Percentiles rank a stretch among this genome's conserved stretches.
These are phyloP conservation scores for Muschampia plurimacula DNA, from an alignment of 2,888 invertebrate species.

Conservation along the genomic window DNA sequence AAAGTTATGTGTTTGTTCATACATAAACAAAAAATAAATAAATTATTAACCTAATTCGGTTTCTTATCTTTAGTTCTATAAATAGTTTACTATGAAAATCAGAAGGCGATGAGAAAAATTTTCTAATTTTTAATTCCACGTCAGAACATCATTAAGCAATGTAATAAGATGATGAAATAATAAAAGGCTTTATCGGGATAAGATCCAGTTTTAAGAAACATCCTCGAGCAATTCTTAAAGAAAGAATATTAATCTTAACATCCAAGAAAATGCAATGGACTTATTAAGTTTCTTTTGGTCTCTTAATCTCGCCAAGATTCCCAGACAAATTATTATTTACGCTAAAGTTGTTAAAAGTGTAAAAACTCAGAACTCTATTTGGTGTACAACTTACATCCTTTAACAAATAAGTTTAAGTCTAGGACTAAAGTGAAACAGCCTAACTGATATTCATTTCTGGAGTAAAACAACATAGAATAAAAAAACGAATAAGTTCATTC, in stretches of 20 bases:
- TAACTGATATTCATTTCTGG: no score
- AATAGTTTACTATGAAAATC: no score
- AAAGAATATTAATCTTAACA: conserved; percentile 1
- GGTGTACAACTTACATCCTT: no score
- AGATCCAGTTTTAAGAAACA: not conserved
- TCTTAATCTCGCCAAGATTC: conserved; percentile 4
- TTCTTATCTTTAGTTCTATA: no score
- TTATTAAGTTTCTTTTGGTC: not conserved
- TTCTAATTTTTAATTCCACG: not conserved
- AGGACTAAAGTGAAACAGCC: not conserved
- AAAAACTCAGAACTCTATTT: not conserved
- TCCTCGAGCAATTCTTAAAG: not conserved
- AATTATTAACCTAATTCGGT: no score
- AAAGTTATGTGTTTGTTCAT: no score
- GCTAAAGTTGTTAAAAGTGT: not conserved
- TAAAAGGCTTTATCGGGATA: not conserved
- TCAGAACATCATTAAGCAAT: not conserved
- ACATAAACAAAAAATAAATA: no score
- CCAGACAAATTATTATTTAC: not conserved
- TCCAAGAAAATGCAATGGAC: not conserved
- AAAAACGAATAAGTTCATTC: no score
- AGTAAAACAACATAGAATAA: no score
- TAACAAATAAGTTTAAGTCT: not conserved
- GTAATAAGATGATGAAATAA: not conserved
- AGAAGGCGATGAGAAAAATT: no score